phyloP scores from a whole-genome alignment of 2,888 invertebrate genomes.

The Athripsodes cinereus region DNA sequence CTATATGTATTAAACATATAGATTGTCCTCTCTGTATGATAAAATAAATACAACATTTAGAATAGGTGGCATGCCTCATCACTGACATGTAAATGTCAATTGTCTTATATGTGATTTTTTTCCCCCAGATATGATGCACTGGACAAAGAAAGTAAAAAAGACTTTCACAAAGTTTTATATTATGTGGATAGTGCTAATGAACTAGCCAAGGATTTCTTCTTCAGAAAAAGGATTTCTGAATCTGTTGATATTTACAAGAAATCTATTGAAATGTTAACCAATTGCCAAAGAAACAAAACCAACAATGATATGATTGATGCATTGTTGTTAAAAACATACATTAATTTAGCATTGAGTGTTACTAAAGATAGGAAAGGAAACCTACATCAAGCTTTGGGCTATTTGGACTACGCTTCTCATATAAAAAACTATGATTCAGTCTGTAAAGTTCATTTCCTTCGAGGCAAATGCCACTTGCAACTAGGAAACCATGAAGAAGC shows the following conservation, averaged over 20 bases:
- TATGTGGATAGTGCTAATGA: slow-evolving; percentile 3
- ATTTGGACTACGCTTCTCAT: slow-evolving; percentile 9
- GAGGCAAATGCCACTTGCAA: slow-evolving; percentile 5
- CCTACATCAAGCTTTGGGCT: slow-evolving; percentile 4
- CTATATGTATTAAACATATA: too few species aligned
- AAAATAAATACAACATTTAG: too few species aligned
- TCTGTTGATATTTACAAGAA: slow-evolving; percentile 3
- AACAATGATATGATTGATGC: slow-evolving; percentile 4
- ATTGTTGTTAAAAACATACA: slow-evolving; percentile 7
- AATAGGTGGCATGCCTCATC: too few species aligned
- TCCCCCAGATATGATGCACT: slow-evolving; percentile 3
- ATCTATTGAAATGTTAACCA: slow-evolving; percentile 1
- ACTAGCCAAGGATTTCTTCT: slow-evolving; percentile 11
- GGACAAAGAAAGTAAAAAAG: not conserved
- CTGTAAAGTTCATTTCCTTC: slow-evolving; percentile 12
- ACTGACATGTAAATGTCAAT: too few species aligned
- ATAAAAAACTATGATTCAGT: slow-evolving; percentile 6
- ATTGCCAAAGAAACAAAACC: not conserved
- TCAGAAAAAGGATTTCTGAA: slow-evolving; percentile 5
- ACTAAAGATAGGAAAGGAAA: slow-evolving; percentile 7
- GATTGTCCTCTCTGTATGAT: too few species aligned
- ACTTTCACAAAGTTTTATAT: slow-evolving; percentile 5
- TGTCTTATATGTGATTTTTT: not conserved
- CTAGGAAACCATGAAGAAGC: slow-evolving; percentile 11
- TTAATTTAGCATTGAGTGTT: slow-evolving; percentile 9